A percentile compares a stretch with the other conserved stretches of the same genome.
These are phyloP conservation scores for Calidris pugnax DNA, from an alignment of 2,113 vertebrate genomes.

Conservation along the genomic window DNA sequence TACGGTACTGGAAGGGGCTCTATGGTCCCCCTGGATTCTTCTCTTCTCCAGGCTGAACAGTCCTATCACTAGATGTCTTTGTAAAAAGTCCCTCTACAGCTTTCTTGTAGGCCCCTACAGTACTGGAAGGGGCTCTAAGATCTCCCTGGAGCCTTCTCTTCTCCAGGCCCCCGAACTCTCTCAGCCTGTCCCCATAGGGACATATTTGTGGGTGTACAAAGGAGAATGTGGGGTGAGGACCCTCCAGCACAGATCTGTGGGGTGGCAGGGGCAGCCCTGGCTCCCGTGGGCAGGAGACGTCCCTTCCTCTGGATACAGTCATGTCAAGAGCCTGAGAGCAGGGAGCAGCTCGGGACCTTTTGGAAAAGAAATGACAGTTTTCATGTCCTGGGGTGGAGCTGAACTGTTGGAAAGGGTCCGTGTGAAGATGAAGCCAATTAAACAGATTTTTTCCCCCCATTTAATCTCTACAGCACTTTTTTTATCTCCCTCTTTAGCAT, in stretches of 20 bases:
- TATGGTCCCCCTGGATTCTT: background rate
- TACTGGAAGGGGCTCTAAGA: background rate
- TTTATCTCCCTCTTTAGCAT: background rate
- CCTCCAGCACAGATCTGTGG: background rate
- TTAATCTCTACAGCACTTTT: background rate
- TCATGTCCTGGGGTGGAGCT: background rate
- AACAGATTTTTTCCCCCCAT: background rate
- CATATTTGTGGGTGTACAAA: background rate
- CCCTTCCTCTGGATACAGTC: background rate
- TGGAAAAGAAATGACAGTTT: background rate
- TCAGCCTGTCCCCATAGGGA: background rate
- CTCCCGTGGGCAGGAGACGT: accelerated
- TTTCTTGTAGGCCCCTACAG: background rate
- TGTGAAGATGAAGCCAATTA: background rate
- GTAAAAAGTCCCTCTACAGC: background rate
- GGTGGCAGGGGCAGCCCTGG: accelerated
- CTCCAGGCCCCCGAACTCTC: background rate
- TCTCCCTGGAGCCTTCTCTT: background rate
- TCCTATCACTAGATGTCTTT: too few relatives aligned
- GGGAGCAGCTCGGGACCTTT: background rate
- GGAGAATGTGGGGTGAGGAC: background rate
- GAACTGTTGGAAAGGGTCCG: background rate
- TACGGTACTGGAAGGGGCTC: background rate
- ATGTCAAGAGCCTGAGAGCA: background rate
- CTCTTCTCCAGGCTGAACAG: background rate